Base-by-base conservation (phyloP, 1,140 invertebrate genomes). In the Atta texana region DNA sequence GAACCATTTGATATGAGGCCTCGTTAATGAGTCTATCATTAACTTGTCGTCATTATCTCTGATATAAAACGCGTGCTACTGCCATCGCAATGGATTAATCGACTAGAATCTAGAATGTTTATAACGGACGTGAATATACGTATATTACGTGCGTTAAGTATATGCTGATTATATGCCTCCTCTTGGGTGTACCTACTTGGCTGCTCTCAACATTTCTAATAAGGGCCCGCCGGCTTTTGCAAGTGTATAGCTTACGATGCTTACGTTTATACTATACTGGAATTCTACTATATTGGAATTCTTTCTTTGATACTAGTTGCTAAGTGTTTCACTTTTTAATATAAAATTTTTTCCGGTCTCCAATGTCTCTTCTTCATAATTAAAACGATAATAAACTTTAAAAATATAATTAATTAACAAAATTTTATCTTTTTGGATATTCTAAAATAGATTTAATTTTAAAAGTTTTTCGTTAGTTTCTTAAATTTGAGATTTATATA, bases 1-100 rank as follows among this genome's bases (percentile, higher is more conserved):
- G 81, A 88, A 90, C 80, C 74, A 71, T 87, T 90, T 90, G 87
- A 90, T 90, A 88, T 59, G 82, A 78, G 69, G 64, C 14, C 76
- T 82, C 89, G 89, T 91, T 91, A 91, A 91, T 91, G 89, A 90
- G 89, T 80, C 90, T 88, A 88, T 90, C 87, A 88, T 91, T 91
- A 91, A 76, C 72, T 74, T 90, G 89, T 91, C 90, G 87, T 80
- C 82, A 88, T 90, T 90, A 90, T 90, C 82, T 82, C 75, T 34
- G 84, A 86, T 86, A 90, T 87, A 88, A 88, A 91, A 90, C 82
- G 78, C 59, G 76, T 85, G 89, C 64, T 61, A 75, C 78, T 88
- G 74, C 81, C 57, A 64, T 55, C 69, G 85, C 84, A 75, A 91
- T 91, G 88, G 89, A 91, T 91, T 91, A 91, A 91, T 91, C 89